phyloP scores from a whole-genome alignment of 2,888 invertebrate species.

The Orchestes rusci region DNA sequence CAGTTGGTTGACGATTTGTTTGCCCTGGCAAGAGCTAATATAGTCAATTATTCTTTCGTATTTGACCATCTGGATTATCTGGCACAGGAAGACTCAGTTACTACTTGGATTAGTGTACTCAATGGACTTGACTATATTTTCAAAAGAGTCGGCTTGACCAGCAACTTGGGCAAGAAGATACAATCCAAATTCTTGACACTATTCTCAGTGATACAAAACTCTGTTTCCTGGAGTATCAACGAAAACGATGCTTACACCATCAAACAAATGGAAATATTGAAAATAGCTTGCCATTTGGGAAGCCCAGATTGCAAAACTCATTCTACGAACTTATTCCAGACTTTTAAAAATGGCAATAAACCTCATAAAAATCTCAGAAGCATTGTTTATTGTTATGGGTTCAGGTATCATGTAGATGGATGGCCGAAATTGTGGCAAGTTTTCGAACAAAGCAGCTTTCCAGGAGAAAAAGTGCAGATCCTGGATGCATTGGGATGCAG shows the following conservation, averaged over 20 bases:
- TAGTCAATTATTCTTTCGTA: constrained; percentile 47
- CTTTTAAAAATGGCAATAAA: constrained; percentile 9
- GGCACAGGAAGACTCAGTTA: constrained; percentile 55
- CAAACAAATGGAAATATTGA: constrained; percentile 51
- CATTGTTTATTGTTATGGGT: constrained; percentile 18
- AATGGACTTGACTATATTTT: constrained; percentile 22
- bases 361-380: constrained; percentile 16
- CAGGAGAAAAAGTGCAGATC: constrained; percentile 12
- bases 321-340: constrained; percentile 30
- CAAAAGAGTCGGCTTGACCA: constrained; percentile 16
- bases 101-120: constrained; percentile 64
- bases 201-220: constrained; percentile 8
- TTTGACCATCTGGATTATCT: constrained; percentile 62
- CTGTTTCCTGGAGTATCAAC: constrained; percentile 24
- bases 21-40: constrained; percentile 53
- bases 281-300: constrained; percentile 57
- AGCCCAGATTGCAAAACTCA: constrained; percentile 50
- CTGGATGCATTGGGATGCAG: constrained; percentile 17
- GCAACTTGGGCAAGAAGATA: constrained; percentile 14
- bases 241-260: constrained; percentile 48
- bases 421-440: too few relatives aligned
- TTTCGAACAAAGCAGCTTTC: constrained; percentile 8
- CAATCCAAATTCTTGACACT: constrained; percentile 13
- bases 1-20: constrained; percentile 69
- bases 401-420: constrained; percentile 6